A percentile compares a stretch with the other conserved stretches of the same genome.
Evolutionary conservation across 2,797 vertebrate species (phyloP).

Genomic region (Alectoris magna): DNA sequence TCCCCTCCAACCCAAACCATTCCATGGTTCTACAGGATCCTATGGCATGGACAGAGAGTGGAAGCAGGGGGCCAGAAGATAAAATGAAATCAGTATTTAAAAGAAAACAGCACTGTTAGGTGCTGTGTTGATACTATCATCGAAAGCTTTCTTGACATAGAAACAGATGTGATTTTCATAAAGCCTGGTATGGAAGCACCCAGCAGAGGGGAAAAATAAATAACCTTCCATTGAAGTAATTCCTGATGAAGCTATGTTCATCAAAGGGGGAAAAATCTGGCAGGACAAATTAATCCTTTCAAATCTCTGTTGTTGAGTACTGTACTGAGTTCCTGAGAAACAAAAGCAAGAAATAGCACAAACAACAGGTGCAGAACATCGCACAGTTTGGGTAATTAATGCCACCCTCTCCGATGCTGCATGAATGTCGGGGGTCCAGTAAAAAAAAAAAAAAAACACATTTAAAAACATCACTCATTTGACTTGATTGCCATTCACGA

Average conservation of each 20-base stretch:
- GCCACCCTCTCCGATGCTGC: background rate
- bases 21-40: background rate
- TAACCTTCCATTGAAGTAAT: background rate
- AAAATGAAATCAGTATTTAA: background rate
- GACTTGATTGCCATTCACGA: background rate
- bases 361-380: background rate
- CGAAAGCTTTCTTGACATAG: slow-evolving; percentile 31
- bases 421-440: background rate
- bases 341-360: background rate
- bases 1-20: background rate
- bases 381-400: background rate
- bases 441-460: background rate
- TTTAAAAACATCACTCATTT: background rate
- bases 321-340: background rate
- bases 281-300: background rate
- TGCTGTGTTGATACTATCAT: background rate
- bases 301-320: background rate
- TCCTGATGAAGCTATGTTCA: background rate
- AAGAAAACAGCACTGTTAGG: background rate
- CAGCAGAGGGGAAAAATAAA: background rate
- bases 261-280: background rate
- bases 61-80: background rate
- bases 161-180: slow-evolving; percentile 9
- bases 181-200: slow-evolving; percentile 14
- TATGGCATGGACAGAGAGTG: background rate